These are phyloP conservation scores for Agrochola lota DNA, from an alignment of 2,888 invertebrate genomes.

Conservation along the genomic window DNA sequence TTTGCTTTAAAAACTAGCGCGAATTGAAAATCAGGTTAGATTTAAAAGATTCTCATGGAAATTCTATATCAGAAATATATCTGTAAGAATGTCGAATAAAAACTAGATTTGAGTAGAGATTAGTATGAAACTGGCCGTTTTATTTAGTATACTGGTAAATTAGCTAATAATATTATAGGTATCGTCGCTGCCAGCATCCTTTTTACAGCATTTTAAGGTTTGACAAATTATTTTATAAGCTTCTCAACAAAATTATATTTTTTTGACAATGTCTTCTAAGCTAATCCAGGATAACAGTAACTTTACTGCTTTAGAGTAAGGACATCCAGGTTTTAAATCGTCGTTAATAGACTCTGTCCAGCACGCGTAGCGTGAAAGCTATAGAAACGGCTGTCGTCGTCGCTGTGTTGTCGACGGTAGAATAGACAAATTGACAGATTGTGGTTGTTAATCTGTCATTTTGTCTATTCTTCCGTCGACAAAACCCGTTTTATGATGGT, in stretches of 20 bases:
- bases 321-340: not conserved
- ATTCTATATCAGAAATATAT: slow-evolving; percentile 1
- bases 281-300: not conserved
- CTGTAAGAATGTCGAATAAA: not conserved
- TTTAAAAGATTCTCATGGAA: slow-evolving; percentile 8
- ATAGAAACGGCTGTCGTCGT: too few species aligned
- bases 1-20: slow-evolving; percentile 45
- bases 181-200: slow-evolving; percentile 8
- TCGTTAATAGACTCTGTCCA: not conserved
- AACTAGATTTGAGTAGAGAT: slow-evolving; percentile 32
- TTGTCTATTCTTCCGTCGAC: too few species aligned
- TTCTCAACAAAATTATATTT: not conserved
- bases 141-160: slow-evolving; percentile 3
- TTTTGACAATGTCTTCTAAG: not conserved
- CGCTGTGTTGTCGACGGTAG: too few species aligned
- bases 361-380: too few species aligned
- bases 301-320: not conserved
- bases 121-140: not conserved
- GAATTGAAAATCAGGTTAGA: slow-evolving; percentile 22
- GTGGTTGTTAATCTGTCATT: too few species aligned
- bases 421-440: too few species aligned
- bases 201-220: not conserved
- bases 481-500: too few species aligned
- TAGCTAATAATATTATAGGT: slow-evolving; percentile 4
- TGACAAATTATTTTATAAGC: not conserved